These are phyloP conservation scores for Plectropomus leopardus DNA, from an alignment of 2,113 vertebrate species.

Conservation along the genomic window DNA sequence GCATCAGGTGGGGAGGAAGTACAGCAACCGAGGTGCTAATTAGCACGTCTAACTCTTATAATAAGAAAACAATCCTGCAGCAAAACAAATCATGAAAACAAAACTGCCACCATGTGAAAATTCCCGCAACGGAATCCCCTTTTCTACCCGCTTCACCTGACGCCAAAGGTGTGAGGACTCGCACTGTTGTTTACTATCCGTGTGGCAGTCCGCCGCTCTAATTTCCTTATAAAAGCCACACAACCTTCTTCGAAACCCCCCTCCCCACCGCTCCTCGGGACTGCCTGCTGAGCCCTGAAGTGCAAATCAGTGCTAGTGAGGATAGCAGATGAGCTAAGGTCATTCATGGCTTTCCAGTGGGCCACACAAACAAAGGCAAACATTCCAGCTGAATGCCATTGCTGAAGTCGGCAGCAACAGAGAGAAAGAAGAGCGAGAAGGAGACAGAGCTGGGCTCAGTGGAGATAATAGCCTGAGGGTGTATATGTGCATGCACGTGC, in stretches of 20 bases:
- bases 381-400: constrained; percentile 93
- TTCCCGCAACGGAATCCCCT: constrained; percentile 60
- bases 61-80: constrained; percentile 44
- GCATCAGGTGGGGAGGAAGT: constrained; percentile 62
- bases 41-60: constrained; percentile 44
- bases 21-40: constrained; percentile 56
- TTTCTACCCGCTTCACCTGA: constrained; percentile 40
- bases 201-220: constrained; percentile 85
- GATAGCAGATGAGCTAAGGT: constrained; percentile 90
- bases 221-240: constrained; percentile 90
- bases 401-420: constrained; percentile 87
- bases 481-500: constrained; percentile 20
- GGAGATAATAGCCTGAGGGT: constrained; percentile 72
- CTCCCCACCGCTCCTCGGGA: constrained; percentile 53
- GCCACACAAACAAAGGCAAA: constrained; percentile 88
- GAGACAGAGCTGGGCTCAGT: constrained; percentile 65
- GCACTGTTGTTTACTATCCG: constrained; percentile 86
- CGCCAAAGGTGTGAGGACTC: constrained; percentile 72
- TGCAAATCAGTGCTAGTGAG: constrained; percentile 90
- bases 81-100: constrained; percentile 58
- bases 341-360: constrained; percentile 82
- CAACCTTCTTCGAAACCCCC: constrained; percentile 31
- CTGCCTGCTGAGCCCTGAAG: constrained; percentile 94
- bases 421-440: constrained; percentile 66
- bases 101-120: constrained; percentile 69